A percentile compares a stretch with the other conserved stretches of the same genome.
Evolutionary conservation across 2,113 vertebrate genomes (phyloP).

Genomic region (Crotalus tigris): DNA sequence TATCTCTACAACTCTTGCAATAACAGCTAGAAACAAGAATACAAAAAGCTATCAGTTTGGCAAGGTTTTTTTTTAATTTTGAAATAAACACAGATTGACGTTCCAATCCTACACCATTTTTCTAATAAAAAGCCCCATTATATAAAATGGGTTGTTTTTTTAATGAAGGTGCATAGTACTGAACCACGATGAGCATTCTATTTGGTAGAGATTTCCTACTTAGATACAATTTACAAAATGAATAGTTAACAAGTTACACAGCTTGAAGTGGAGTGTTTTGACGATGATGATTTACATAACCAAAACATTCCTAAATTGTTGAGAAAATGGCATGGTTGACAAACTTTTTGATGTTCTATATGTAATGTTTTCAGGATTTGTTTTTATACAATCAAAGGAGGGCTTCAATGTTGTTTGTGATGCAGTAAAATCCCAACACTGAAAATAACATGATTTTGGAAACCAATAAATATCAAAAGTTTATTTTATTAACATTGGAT

Average conservation of each 20-base stretch:
- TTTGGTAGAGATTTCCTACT: conserved; percentile 2
- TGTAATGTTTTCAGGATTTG: conserved; percentile 64
- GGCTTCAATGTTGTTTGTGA: conserved; percentile 66
- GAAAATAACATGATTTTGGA: conserved; percentile 56
- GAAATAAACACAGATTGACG: background rate
- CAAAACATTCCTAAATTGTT: conserved; percentile 23
- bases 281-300: conserved; percentile 33
- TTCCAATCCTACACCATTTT: background rate
- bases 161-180: background rate
- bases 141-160: background rate
- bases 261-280: conserved; percentile 16
- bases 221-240: conserved; percentile 24
- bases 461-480: conserved; percentile 49
- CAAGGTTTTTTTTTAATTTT: conserved; percentile 24
- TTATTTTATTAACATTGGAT: conserved; percentile 66
- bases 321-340: conserved; percentile 37
- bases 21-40: conserved; percentile 15
- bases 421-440: conserved; percentile 54
- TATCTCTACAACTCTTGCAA: conserved; percentile 41
- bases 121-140: background rate
- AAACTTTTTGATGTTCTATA: conserved; percentile 51
- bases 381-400: conserved; percentile 71
- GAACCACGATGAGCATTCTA: background rate
- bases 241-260: conserved; percentile 26
- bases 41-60: background rate